These are phyloP conservation scores for Archocentrus centrarchus DNA, from an alignment of 2,113 vertebrate species.

Conservation along the genomic window DNA sequence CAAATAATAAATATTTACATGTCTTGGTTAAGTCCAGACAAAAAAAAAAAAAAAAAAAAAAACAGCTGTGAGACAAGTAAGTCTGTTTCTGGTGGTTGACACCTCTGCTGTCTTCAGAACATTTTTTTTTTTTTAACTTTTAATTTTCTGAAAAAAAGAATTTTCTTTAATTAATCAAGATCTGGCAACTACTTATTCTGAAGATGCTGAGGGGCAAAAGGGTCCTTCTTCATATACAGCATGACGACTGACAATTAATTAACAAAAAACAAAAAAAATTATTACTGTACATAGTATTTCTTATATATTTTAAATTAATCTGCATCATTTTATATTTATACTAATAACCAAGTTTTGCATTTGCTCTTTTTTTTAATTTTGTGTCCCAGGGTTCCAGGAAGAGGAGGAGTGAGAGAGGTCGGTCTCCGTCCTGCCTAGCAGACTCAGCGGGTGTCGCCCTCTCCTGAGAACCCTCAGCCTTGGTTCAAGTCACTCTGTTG, in stretches of 20 bases:
- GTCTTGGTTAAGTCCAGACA: constrained; percentile 70
- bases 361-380: constrained; percentile 59
- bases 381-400: constrained; percentile 67
- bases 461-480: constrained; percentile 54
- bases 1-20: constrained; percentile 83
- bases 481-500: constrained; percentile 57
- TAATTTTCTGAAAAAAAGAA: constrained; percentile 61
- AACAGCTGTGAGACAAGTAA: constrained; percentile 57
- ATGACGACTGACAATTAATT: constrained; percentile 79
- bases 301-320: constrained; percentile 88
- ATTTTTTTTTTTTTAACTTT: constrained; percentile 55
- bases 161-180: constrained; percentile 58
- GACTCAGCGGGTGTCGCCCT: constrained; percentile 59
- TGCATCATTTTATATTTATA: constrained; percentile 86
- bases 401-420: constrained; percentile 63
- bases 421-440: constrained; percentile 64
- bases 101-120: constrained; percentile 68
- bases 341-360: constrained; percentile 78
- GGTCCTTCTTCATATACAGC: constrained; percentile 75
- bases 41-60: constrained; percentile 22
- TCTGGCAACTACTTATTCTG: constrained; percentile 69
- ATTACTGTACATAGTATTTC: constrained; percentile 87
- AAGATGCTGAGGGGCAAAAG: constrained; percentile 65
- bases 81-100: constrained; percentile 62
- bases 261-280: constrained; percentile 73